Evolutionary conservation across 2,888 invertebrate genomes (phyloP), one percentile per base, ranked within the genome.

Genomic region (Philhelius pedissequus): DNA sequence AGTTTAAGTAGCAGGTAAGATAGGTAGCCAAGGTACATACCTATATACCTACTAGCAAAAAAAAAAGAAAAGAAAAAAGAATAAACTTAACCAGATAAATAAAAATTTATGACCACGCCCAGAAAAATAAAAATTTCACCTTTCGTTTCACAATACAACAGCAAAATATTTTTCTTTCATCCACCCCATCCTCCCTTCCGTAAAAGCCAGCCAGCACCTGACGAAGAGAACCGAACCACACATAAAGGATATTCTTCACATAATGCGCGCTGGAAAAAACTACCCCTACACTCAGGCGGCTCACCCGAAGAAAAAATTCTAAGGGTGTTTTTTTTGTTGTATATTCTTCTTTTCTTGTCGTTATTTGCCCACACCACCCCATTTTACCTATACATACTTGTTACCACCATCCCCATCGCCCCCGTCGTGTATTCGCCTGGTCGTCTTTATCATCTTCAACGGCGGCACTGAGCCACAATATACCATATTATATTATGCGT

Each of bases 71-170:
- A 30, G 35, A 52, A 50, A 50, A 25, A 50, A 18, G 56, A 43
- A 54, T 69, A 50, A 45, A 58, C 35, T 27, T 68, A 54, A 48
- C 64, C 48, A 84, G 56, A 84, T 84, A 84, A 84, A 84, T 84
- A 84, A 80, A 84, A 84, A 84, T 80, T 84, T 84, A 84, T 84
- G 84, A 84, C 84, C 84, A 84, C 84, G 84, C 84, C 84, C 84
- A 84, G 84, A 80, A 81, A 48, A 84, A 84, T 80, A 84, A 84
- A 84, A 84, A 84, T 76, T 64, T 84, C 84, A 84, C 84, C 84
- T 84, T 84, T 84, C 75, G 79, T 56, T 84, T 71, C 71, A 70
- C 80, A 84, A 84, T 76, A 76, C 80, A 84, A 84, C 75, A 80
- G 76, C 84, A 84, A 84, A 84, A 84, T 84, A 84, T 80, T 80